A percentile compares a stretch with the other conserved stretches of the same genome.
phyloP scores from a whole-genome alignment of 2,113 vertebrate species.

The Seriola rivoliana region DNA sequence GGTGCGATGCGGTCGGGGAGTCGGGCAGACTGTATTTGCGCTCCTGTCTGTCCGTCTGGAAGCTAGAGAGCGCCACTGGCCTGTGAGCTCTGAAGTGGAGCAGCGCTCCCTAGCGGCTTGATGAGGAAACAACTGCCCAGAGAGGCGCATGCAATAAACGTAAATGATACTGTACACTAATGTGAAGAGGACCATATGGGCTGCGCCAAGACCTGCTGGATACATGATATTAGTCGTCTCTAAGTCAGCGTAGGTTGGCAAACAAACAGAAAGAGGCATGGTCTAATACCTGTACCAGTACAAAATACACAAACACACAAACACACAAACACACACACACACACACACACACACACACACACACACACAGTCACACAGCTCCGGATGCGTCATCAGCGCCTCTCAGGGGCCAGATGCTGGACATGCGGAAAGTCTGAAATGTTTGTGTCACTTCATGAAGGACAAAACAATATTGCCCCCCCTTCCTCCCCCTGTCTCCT shows the following conservation, averaged over 20 bases:
- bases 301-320: not conserved
- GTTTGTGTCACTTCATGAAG: constrained; percentile 63
- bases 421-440: constrained; percentile 34
- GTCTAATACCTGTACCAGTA: not conserved
- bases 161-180: constrained; percentile 56
- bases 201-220: constrained; percentile 40
- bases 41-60: constrained; percentile 53
- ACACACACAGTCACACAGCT: constrained; percentile 3
- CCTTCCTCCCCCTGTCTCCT: not conserved
- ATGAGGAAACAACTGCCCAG: not conserved
- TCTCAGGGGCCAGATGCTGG: constrained; percentile 22
- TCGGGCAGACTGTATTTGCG: constrained; percentile 66
- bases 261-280: constrained; percentile 5
- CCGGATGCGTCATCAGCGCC: constrained; percentile 16
- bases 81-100: constrained; percentile 54
- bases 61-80: constrained; percentile 33
- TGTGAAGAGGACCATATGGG: constrained; percentile 50
- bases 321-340: not conserved
- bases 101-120: constrained; percentile 63
- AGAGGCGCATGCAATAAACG: constrained; percentile 11
- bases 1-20: constrained; percentile 63
- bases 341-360: constrained; percentile 8
- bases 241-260: constrained; percentile 17
- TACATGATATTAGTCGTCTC: constrained; percentile 45
- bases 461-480: constrained; percentile 59